Evolutionary conservation across 2,888 invertebrate species (phyloP).

Genomic region (Xanthorhoe designata): DNA sequence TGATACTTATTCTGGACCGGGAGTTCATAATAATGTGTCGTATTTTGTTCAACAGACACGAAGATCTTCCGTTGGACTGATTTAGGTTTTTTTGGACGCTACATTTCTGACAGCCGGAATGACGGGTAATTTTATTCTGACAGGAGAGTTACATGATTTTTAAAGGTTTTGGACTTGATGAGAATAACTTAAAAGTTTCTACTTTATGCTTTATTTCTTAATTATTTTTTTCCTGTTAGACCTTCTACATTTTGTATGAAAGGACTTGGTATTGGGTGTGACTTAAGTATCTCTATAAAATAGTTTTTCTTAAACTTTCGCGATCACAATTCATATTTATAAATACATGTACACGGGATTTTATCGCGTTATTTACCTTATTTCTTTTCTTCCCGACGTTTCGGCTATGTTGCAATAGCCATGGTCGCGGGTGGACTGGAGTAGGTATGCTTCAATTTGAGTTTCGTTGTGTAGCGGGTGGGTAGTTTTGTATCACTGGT

Average conservation of each 20-base stretch:
- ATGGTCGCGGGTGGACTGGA: no score
- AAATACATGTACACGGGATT: no score
- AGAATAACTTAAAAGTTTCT: not conserved
- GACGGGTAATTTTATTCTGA: conserved; percentile 46
- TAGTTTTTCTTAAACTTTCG: no score
- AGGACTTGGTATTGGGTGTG: not conserved
- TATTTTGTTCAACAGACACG: conserved; percentile 42
- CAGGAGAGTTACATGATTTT: conserved; percentile 32
- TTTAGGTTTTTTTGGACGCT: conserved; percentile 41
- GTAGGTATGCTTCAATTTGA: no score
- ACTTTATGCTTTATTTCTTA: not conserved
- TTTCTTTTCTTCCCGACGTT: no score
- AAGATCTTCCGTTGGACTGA: conserved; percentile 41
- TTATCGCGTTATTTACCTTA: no score
- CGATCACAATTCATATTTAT: no score
- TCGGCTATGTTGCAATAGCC: no score
- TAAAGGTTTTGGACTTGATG: conserved; percentile 11
- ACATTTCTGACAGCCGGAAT: conserved; percentile 43
- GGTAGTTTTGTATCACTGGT: no score
- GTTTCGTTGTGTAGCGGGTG: no score
- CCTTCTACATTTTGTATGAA: no score
- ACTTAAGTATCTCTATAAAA: not conserved
- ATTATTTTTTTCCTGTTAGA: no score
- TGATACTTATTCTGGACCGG: conserved; percentile 14
- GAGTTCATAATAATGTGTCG: conserved; percentile 41